Percentiles rank a stretch among this genome's conserved stretches.
Conservation (phyloP, 2,113 vertebrate species). For the Chascanopsetta lugubris region DNA sequence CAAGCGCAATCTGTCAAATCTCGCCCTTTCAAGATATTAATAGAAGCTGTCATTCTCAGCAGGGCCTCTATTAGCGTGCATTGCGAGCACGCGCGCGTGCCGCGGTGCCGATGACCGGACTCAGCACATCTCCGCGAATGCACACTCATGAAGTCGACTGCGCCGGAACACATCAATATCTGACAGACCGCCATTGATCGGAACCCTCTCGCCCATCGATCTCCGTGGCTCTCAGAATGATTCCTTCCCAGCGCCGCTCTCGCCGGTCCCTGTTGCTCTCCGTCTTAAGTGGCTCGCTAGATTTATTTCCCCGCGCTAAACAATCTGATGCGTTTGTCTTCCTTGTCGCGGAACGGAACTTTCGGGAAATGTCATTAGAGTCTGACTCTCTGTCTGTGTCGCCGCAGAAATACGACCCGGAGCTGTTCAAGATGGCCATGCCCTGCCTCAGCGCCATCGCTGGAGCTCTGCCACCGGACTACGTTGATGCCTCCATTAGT, state of each 20-base stretch:
- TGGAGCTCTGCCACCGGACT: conserved; percentile 95
- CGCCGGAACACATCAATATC: conserved; percentile 66
- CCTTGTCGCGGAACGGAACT: neutral
- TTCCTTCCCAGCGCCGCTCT: conserved; percentile 49
- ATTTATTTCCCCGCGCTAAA: conserved; percentile 32
- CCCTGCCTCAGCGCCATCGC: conserved; percentile 97
- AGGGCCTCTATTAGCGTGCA: neutral
- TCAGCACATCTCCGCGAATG: conserved; percentile 64
- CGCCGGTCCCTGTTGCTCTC: conserved; percentile 56
- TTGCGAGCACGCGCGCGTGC: conserved; percentile 27
- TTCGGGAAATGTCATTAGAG: neutral
- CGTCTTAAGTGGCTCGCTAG: conserved; percentile 62
- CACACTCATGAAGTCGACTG: conserved; percentile 41
- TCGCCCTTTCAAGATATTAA: neutral
- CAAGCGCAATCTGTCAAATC: no score
- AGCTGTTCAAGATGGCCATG: conserved; percentile 98
- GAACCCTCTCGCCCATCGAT: conserved; percentile 29
- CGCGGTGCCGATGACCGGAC: conserved; percentile 34
- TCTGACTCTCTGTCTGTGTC: conserved; percentile 34
- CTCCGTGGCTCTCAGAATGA: conserved; percentile 49
- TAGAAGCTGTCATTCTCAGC: neutral
- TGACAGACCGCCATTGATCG: conserved; percentile 57
- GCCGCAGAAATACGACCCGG: conserved; percentile 92
- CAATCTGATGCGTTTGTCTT: conserved; percentile 10
- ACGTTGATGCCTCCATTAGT: conserved; percentile 89